Conservation (phyloP, 2,797 vertebrate species). For the Lagocephalus sceleratus region DNA sequence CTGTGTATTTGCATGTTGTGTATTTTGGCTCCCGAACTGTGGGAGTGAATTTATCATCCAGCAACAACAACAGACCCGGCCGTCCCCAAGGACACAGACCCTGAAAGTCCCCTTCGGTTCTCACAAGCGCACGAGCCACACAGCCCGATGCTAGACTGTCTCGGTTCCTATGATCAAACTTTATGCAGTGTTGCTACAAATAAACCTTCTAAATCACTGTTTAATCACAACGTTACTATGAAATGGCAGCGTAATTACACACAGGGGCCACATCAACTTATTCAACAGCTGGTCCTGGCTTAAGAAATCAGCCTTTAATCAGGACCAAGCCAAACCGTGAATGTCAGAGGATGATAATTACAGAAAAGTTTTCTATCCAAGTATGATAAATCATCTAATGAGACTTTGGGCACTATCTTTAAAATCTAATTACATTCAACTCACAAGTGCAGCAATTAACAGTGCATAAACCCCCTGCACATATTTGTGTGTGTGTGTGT, state of each 20-base stretch:
- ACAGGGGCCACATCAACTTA: conserved; percentile 47
- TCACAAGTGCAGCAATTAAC: not conserved
- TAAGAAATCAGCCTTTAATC: no score
- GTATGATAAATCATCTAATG: not conserved
- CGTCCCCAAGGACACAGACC: conserved; percentile 37
- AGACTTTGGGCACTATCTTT: not conserved
- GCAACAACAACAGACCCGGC: conserved; percentile 30
- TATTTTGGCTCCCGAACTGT: conserved; percentile 43
- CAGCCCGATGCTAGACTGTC: conserved; percentile 33
- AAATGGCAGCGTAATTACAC: conserved; percentile 54
- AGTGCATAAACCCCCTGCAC: not conserved
- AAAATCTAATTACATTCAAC: not conserved
- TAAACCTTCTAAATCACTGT: conserved; percentile 46
- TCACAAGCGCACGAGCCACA: conserved; percentile 45
- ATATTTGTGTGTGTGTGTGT: no score
- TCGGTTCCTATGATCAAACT: conserved; percentile 48
- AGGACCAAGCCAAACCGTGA: no score
- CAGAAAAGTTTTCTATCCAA: not conserved
- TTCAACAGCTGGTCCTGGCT: conserved; percentile 25
- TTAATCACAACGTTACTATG: conserved; percentile 52
- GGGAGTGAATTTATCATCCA: conserved; percentile 39
- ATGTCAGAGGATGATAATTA: not conserved
- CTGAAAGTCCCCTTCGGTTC: conserved; percentile 47
- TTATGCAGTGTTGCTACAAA: conserved; percentile 54
- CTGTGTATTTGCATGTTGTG: conserved; percentile 5